A percentile compares a stretch with the other conserved stretches of the same genome.
These are phyloP conservation scores for Calosoma granatense DNA, from an alignment of 1,140 invertebrate species.

Conservation along the genomic window DNA sequence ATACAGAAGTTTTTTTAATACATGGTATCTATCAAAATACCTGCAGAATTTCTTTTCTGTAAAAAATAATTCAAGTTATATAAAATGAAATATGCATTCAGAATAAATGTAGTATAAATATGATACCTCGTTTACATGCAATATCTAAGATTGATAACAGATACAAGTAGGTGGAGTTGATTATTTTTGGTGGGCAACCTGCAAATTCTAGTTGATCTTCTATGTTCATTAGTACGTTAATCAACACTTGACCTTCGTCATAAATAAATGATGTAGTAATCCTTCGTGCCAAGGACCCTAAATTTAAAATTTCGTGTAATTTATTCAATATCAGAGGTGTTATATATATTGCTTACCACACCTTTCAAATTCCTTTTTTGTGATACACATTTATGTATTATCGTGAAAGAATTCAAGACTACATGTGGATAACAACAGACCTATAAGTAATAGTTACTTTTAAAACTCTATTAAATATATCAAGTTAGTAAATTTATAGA, in stretches of 20 bases:
- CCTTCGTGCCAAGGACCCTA: not conserved
- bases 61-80: not conserved
- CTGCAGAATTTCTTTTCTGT: not conserved
- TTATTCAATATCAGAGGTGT: not conserved
- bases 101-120: too few species aligned
- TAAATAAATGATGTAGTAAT: not conserved
- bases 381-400: constrained; percentile 4
- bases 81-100: not conserved
- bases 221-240: not conserved
- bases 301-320: not conserved
- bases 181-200: not conserved
- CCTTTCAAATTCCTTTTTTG: constrained; percentile 2
- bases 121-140: not conserved
- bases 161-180: not conserved
- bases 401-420: not conserved
- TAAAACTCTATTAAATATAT: too few species aligned
- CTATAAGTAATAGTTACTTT: not conserved
- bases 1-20: not conserved
- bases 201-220: not conserved
- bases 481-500: too few species aligned
- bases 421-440: constrained; percentile 4
- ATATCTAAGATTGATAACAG: not conserved
- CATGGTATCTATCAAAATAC: constrained; percentile 1
- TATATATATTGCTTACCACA: not conserved
- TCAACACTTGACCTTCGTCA: not conserved